These are phyloP conservation scores for Tetramorium parvispinum DNA, from an alignment of 1,140 invertebrate genomes.

Conservation along the genomic window DNA sequence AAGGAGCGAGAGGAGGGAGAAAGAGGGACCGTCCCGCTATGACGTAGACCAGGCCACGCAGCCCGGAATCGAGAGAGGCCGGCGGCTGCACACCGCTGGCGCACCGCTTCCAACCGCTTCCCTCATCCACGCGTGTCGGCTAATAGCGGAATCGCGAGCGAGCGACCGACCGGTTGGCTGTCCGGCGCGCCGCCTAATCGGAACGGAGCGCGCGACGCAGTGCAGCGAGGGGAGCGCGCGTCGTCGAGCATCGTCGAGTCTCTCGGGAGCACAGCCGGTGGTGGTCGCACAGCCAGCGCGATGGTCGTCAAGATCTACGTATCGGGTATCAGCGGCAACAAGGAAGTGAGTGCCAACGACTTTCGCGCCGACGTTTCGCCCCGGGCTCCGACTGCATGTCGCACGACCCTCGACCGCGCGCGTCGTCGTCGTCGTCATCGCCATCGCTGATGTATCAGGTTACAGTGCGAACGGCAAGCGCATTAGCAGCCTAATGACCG, in stretches of 20 bases:
- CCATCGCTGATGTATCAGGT: constrained; percentile 61
- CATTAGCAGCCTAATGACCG: background rate
- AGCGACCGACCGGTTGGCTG: constrained; percentile 25
- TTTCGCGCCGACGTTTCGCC: background rate
- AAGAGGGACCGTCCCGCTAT: constrained; percentile 1
- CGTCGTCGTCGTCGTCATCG: background rate
- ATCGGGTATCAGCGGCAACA: constrained; percentile 95
- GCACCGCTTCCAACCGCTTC: no score
- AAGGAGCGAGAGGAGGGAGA: no score
- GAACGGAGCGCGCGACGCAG: constrained; percentile 36
- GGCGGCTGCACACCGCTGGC: no score
- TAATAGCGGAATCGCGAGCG: constrained; percentile 11
- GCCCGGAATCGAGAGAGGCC: background rate
- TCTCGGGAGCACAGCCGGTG: constrained; percentile 34
- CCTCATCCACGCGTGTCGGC: constrained; percentile 17
- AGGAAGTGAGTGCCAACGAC: constrained; percentile 91
- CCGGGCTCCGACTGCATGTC: background rate
- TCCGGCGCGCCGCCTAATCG: constrained; percentile 38
- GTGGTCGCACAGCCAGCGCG: constrained; percentile 70
- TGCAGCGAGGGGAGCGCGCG: constrained; percentile 18
- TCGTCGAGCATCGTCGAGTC: constrained; percentile 41
- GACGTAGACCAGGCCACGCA: constrained; percentile 24
- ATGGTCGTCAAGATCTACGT: constrained; percentile 96
- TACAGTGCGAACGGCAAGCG: constrained; percentile 43
- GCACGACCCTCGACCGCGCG: constrained; percentile 15